These are phyloP conservation scores for Neogale vison DNA, from an alignment of 2,113 vertebrate genomes.

Conservation along the genomic window DNA sequence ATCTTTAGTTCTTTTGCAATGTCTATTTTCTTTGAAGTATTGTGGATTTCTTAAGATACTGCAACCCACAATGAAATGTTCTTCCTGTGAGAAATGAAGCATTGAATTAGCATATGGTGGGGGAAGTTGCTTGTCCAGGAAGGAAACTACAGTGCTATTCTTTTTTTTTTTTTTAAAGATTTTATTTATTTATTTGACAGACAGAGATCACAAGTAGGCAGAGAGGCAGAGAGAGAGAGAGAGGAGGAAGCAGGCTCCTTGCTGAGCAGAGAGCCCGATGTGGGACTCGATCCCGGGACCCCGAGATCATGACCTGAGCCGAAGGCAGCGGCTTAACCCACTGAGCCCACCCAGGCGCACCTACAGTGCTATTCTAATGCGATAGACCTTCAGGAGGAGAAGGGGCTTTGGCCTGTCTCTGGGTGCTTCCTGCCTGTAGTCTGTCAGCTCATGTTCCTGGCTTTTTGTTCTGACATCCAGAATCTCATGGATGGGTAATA, in stretches of 20 bases:
- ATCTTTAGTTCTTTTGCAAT: background rate
- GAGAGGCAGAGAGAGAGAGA: too few relatives aligned
- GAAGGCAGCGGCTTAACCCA: too few relatives aligned
- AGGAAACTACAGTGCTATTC: background rate
- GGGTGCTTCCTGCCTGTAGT: background rate
- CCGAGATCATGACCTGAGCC: too few relatives aligned
- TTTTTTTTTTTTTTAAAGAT: too few relatives aligned
- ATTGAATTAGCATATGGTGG: background rate
- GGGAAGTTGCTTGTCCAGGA: background rate
- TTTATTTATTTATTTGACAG: too few relatives aligned
- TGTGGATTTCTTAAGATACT: slow-evolving; percentile 22
- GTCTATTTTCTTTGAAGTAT: background rate
- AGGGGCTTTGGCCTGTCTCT: background rate
- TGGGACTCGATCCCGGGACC: too few relatives aligned
- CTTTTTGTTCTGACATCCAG: background rate
- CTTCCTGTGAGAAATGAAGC: slow-evolving; percentile 20
- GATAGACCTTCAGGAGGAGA: background rate
- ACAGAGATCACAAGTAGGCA: too few relatives aligned
- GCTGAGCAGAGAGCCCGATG: too few relatives aligned
- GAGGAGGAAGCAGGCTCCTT: too few relatives aligned
- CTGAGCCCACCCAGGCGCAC: too few relatives aligned
- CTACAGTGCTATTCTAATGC: accelerated
- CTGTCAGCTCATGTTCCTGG: background rate
- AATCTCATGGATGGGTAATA: background rate
- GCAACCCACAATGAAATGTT: slow-evolving; percentile 1